Evolutionary conservation across 1,140 invertebrate genomes (phyloP).

Genomic region (Drosophila bocqueti): DNA sequence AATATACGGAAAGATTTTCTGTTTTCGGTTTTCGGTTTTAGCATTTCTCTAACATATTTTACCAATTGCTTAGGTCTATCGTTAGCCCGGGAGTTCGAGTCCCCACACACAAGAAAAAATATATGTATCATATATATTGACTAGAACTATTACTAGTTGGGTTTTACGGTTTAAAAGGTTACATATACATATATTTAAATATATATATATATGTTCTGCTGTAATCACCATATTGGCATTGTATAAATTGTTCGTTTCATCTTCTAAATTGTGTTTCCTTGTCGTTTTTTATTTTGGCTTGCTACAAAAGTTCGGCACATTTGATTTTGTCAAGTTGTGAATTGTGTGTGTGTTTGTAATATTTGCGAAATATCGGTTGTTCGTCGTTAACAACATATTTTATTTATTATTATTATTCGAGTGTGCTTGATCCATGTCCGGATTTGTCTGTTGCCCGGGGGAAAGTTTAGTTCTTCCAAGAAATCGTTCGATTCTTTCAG

Average conservation of each 20-base stretch:
- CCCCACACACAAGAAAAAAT: conserved; percentile 39
- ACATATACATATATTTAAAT: conserved; percentile 1
- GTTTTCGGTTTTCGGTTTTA: conserved; percentile 1
- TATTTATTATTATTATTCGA: neutral
- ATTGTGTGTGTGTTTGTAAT: conserved; percentile 9
- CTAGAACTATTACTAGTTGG: conserved; percentile 33
- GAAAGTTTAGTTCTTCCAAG: neutral
- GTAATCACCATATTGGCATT: conserved; percentile 28
- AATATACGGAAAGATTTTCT: conserved; percentile 17
- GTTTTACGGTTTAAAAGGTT: conserved; percentile 43
- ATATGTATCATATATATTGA: conserved; percentile 25
- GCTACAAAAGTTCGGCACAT: conserved; percentile 57
- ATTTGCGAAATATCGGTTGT: conserved; percentile 7
- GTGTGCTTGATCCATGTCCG: conserved; percentile 18
- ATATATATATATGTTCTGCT: conserved; percentile 13
- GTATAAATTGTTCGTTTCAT: conserved; percentile 47
- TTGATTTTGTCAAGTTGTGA: conserved; percentile 43
- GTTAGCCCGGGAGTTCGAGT: conserved; percentile 44
- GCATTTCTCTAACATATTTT: conserved; percentile 21
- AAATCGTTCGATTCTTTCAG: neutral
- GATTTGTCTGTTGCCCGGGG: neutral
- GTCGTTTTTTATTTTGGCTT: conserved; percentile 12
- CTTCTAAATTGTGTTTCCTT: conserved; percentile 41
- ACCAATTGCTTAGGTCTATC: conserved; percentile 29
- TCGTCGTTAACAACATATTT: neutral